Conservation (phyloP, 2,797 vertebrate species). For the Meda fulgida region DNA sequence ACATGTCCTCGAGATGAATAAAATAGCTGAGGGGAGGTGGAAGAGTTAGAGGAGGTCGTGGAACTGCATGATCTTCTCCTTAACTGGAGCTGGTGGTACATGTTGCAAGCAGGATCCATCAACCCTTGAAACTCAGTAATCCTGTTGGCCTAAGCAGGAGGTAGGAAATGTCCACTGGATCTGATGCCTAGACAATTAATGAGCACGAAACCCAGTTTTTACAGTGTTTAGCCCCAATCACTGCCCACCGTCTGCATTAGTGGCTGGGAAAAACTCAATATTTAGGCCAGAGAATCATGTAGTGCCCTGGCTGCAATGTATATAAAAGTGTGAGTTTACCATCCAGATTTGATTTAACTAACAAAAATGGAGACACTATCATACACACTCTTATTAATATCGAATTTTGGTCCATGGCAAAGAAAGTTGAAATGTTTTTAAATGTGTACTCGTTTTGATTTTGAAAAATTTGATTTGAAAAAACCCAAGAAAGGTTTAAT, state of each 20-base stretch:
- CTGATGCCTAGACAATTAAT: conserved; percentile 64
- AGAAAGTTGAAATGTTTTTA: background rate
- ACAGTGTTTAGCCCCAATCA: conserved; percentile 71
- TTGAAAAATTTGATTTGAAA: background rate
- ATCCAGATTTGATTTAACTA: conserved; percentile 15
- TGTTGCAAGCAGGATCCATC: conserved; percentile 39
- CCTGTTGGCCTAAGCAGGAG: background rate
- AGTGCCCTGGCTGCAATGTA: background rate
- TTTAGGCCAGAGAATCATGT: conserved; percentile 24
- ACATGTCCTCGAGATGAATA: background rate
- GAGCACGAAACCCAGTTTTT: conserved; percentile 65
- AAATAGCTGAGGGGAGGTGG: background rate
- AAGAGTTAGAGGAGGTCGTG: conserved; percentile 39
- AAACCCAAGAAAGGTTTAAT: background rate
- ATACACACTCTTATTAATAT: background rate
- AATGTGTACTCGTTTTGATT: background rate
- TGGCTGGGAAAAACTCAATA: conserved; percentile 43
- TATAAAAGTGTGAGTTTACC: background rate
- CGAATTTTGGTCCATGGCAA: background rate
- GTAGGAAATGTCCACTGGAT: conserved; percentile 52
- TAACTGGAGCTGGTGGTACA: conserved; percentile 38
- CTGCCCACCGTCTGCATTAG: conserved; percentile 16
- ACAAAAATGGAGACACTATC: background rate
- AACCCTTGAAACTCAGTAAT: background rate
- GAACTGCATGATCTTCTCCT: conserved; percentile 16